These are phyloP conservation scores for Sebastolobus altivelis DNA, from an alignment of 2,797 vertebrate genomes.

Conservation along the genomic window DNA sequence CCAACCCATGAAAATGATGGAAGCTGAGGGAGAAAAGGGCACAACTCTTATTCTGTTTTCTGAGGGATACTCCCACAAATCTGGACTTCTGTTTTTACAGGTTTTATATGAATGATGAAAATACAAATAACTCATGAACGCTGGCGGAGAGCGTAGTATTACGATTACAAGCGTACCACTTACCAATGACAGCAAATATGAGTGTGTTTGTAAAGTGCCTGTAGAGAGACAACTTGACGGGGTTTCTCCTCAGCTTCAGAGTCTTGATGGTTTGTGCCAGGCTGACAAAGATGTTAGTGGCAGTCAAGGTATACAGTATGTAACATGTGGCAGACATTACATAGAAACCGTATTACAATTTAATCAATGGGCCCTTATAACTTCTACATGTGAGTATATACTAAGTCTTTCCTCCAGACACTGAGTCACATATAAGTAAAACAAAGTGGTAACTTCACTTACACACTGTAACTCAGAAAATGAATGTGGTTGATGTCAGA, in stretches of 20 bases:
- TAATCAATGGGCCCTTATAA: background rate
- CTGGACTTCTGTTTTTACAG: background rate
- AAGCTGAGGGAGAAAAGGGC: slow-evolving; percentile 80
- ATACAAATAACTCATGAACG: background rate
- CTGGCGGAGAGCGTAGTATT: background rate
- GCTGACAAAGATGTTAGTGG: slow-evolving; percentile 90
- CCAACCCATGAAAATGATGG: slow-evolving; percentile 91
- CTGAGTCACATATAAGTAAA: background rate
- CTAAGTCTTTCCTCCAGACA: background rate
- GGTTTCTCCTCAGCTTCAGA: slow-evolving; percentile 91
- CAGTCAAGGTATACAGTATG: slow-evolving; percentile 83
- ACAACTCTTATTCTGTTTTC: background rate
- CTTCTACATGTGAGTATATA: background rate
- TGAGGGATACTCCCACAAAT: too few species aligned
- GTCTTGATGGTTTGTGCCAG: slow-evolving; percentile 94
- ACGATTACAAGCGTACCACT: slow-evolving; percentile 42
- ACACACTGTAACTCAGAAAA: background rate
- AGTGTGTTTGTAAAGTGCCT: slow-evolving; percentile 93
- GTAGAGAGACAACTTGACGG: slow-evolving; percentile 91
- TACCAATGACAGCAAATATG: slow-evolving; percentile 91
- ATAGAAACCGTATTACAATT: background rate
- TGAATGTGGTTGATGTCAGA: background rate
- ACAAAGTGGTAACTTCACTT: background rate
- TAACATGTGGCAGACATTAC: slow-evolving; percentile 40
- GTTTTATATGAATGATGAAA: background rate